Evolutionary conservation across 2,113 vertebrate species (phyloP).

Genomic region (Clarias batrachus): DNA sequence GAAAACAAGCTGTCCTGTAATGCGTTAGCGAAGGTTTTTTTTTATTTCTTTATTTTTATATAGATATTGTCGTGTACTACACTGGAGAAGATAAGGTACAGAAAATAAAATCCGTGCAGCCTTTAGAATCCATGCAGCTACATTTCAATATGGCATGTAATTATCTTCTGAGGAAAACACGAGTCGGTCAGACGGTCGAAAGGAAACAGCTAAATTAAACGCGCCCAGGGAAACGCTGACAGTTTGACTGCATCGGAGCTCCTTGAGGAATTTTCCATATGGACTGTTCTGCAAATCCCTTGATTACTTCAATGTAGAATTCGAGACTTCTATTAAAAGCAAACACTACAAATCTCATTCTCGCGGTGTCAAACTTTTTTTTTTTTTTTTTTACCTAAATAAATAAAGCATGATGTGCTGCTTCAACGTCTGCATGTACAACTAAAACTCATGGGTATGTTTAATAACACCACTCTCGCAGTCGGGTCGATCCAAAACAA

Average conservation of each 20-base stretch:
- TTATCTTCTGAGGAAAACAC: constrained; percentile 6
- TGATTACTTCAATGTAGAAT: neutral
- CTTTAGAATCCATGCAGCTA: neutral
- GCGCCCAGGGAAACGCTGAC: neutral
- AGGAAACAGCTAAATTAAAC: constrained; percentile 16
- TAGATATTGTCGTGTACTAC: constrained; percentile 8
- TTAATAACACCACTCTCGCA: neutral
- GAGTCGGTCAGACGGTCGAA: neutral
- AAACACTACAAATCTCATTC: neutral
- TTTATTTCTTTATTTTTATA: neutral
- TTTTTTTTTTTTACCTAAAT: neutral
- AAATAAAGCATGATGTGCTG: neutral
- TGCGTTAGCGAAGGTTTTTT: neutral
- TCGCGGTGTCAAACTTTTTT: neutral
- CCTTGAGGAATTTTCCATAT: neutral
- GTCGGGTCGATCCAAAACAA: neutral
- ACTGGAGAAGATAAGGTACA: neutral
- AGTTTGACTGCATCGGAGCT: neutral
- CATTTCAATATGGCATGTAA: constrained; percentile 36
- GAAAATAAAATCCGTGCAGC: constrained; percentile 1
- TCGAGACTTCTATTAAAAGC: neutral
- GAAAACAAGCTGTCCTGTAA: neutral
- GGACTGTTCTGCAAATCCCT: neutral
- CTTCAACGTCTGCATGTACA: neutral
- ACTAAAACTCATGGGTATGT: neutral